Percentiles rank a stretch among this genome's conserved stretches.
These are phyloP conservation scores for Anolis apletophallus DNA, from an alignment of 2,797 vertebrate species.

Conservation along the genomic window DNA sequence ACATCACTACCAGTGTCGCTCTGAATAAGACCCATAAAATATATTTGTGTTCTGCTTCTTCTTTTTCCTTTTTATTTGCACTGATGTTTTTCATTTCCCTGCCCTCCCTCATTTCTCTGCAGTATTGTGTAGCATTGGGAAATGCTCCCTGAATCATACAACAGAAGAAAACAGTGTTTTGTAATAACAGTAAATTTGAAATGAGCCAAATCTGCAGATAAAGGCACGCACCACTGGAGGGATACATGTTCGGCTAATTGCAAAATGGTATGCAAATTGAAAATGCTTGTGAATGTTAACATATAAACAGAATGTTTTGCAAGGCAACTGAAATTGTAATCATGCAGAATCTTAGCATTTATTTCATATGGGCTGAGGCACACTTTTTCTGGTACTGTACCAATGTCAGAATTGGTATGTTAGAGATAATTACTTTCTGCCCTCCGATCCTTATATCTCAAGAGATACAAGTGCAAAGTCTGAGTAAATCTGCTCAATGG, in stretches of 20 bases:
- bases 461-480: rapidly evolving
- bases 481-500: not conserved
- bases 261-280: not conserved
- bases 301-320: slow-evolving; percentile 24
- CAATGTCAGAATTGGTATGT: not conserved
- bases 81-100: not conserved
- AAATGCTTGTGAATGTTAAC: slow-evolving; percentile 4
- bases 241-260: slow-evolving; percentile 33
- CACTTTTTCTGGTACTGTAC: not conserved
- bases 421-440: not conserved
- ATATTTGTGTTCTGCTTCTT: too few species aligned
- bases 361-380: rapidly evolving
- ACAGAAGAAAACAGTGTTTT: slow-evolving; percentile 31
- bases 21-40: slow-evolving; percentile 34
- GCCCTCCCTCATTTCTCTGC: not conserved
- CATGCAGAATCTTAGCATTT: not conserved
- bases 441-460: not conserved
- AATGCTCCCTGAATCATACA: slow-evolving; percentile 35
- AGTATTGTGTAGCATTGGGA: not conserved
- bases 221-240: slow-evolving; percentile 3
- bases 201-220: slow-evolving; percentile 28
- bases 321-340: slow-evolving; percentile 12
- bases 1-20: slow-evolving; percentile 13
- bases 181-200: slow-evolving; percentile 18
- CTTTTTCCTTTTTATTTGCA: slow-evolving; percentile 16